A percentile compares a stretch with the other conserved stretches of the same genome.
Evolutionary conservation across 2,797 vertebrate genomes (phyloP).

Genomic region (Sebastiscus tertius): DNA sequence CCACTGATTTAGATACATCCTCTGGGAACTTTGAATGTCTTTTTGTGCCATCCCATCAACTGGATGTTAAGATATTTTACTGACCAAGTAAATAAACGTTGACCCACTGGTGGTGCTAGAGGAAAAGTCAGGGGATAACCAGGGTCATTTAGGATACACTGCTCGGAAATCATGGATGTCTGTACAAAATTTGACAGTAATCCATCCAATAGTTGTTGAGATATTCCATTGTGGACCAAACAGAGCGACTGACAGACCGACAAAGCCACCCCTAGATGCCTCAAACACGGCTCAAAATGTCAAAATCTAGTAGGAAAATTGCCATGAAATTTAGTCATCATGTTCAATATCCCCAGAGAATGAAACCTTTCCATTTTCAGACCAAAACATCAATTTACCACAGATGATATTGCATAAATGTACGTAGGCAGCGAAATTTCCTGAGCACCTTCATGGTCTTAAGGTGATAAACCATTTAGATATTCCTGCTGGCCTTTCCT

Average conservation of each 20-base stretch:
- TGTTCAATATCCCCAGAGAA: neutral
- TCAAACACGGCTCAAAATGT: neutral
- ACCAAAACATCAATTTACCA: neutral
- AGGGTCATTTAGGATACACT: neutral
- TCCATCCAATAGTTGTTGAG: neutral
- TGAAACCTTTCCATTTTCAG: neutral
- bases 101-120: neutral
- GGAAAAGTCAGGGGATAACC: neutral
- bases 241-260: neutral
- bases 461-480: neutral
- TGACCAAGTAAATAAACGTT: neutral
- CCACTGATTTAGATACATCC: neutral
- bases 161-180: neutral
- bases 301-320: neutral
- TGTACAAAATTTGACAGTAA: neutral
- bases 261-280: neutral
- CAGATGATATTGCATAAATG: neutral
- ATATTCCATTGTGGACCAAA: neutral
- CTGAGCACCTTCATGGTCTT: neutral
- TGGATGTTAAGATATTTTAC: neutral
- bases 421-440: neutral
- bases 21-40: neutral
- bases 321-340: neutral
- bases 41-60: neutral
- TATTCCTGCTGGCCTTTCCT: neutral